These are phyloP conservation scores for Pagetopsis macropterus DNA, from an alignment of 2,797 vertebrate genomes.

Conservation along the genomic window DNA sequence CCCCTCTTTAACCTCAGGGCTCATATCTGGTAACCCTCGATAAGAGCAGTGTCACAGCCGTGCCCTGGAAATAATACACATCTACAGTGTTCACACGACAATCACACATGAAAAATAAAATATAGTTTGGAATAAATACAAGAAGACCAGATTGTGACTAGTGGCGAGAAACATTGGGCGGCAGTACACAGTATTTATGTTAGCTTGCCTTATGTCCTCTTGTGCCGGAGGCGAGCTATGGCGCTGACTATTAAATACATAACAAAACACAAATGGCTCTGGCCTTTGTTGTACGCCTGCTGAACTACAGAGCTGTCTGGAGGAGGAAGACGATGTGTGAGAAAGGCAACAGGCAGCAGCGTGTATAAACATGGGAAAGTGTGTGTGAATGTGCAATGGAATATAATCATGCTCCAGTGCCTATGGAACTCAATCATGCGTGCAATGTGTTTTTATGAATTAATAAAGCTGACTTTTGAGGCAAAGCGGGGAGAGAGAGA, in stretches of 20 bases:
- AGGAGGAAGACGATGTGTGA: slow-evolving; percentile 39
- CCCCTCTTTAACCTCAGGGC: slow-evolving; percentile 69
- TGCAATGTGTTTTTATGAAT: slow-evolving; percentile 91
- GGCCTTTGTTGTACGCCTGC: slow-evolving; percentile 33
- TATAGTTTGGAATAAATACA: slow-evolving; percentile 38
- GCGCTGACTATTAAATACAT: slow-evolving; percentile 84
- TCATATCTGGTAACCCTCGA: slow-evolving; percentile 80
- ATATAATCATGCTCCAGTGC: slow-evolving; percentile 78
- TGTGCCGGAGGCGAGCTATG: slow-evolving; percentile 72
- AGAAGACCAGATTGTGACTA: slow-evolving; percentile 29
- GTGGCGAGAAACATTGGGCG: slow-evolving; percentile 21
- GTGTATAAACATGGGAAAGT: slow-evolving; percentile 42
- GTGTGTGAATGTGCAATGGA: slow-evolving; percentile 26
- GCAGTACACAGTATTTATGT: slow-evolving; percentile 54
- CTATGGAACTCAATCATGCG: slow-evolving; percentile 87
- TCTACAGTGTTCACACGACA: neutral
- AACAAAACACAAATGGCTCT: slow-evolving; percentile 70
- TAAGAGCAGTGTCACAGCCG: slow-evolving; percentile 80
- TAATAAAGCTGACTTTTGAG: slow-evolving; percentile 89
- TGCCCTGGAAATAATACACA: slow-evolving; percentile 16
- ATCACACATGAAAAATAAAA: neutral
- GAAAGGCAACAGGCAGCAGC: slow-evolving; percentile 45
- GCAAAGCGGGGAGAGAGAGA: slow-evolving; percentile 60
- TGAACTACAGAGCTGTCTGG: slow-evolving; percentile 39
- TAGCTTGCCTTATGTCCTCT: slow-evolving; percentile 56